Evolutionary conservation across 2,888 invertebrate species (phyloP), one percentile per base, ranked within the genome.

Genomic region (Temnothorax ravouxi): DNA sequence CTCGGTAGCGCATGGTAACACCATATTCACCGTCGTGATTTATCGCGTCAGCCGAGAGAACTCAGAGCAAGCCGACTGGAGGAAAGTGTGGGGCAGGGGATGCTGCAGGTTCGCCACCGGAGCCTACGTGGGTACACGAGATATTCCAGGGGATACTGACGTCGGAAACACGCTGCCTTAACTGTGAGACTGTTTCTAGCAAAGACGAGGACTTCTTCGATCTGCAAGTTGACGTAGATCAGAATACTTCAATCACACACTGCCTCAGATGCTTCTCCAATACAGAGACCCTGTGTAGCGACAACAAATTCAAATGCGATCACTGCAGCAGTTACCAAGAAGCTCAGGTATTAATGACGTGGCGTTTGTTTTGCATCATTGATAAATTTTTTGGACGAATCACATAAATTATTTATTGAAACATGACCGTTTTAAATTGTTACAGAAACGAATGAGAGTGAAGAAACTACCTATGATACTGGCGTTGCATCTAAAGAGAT

Each of bases 181-280:
- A 99, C 95, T 99, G 99, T 95, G 99, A 99, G 96, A 99, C 99
- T 89, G 99, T 99, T 93, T 99, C 99, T 96, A 99, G 99, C 95
- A 99, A 99, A 95, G 99, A 99, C 95, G 99, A 99, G 95, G 99
- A 99, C 95, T 99, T 99, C 95, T 98, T 99, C 93, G 99, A 99
- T 95, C 96, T 99, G 90, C 99, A 99, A 95, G 99, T 99, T 88
- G 99, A 99, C 95, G 99, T 99, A 64, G 99, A 99, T 95, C 99
- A 99, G 95, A 99, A 99, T 95, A 99, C 99, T 15, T 99, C 99
- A 92, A 99, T 99, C 91, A 99, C 99, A 1, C 99, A 99, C 95
- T 99, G 99, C 95, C 96, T 99, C 90, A 97, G 98, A 92, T 99
- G 99, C 95, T 99, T 99, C 95, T 99, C 99, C 94, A 99, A 99